Conservation (phyloP, 2,888 invertebrate species). For the Meta bourneti region DNA sequence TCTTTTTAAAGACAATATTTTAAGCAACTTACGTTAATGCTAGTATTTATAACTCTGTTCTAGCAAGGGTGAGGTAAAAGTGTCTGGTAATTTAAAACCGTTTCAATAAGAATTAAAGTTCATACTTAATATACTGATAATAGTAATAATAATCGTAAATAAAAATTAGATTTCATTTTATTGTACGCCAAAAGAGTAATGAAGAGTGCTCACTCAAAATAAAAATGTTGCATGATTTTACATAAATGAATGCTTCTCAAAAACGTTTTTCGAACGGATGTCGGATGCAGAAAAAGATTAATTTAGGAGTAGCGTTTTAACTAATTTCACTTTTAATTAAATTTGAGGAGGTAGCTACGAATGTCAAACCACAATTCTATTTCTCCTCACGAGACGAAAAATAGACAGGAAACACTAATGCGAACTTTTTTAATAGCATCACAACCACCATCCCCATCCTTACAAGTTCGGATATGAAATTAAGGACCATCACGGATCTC, state of each 20-base stretch:
- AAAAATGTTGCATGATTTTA: neutral
- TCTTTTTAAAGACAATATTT: too few relatives aligned
- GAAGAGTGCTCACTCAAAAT: neutral
- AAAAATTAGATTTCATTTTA: neutral
- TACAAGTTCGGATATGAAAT: constrained; percentile 51
- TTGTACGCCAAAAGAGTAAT: neutral
- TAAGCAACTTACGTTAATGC: too few relatives aligned
- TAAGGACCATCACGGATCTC: constrained; percentile 26
- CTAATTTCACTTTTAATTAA: neutral
- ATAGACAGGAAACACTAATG: too few relatives aligned
- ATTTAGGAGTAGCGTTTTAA: neutral
- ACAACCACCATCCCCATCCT: constrained; percentile 12
- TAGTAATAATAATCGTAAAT: neutral
- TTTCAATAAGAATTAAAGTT: too few relatives aligned
- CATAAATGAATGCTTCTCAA: neutral
- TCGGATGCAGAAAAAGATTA: neutral
- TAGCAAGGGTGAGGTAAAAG: too few relatives aligned
- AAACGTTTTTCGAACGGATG: neutral
- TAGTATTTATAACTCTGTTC: too few relatives aligned
- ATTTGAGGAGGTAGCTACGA: too few relatives aligned
- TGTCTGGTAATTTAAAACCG: too few relatives aligned
- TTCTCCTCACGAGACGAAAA: too few relatives aligned
- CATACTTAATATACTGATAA: neutral
- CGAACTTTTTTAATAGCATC: neutral
- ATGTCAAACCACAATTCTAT: too few relatives aligned